Percentiles rank a stretch among this genome's conserved stretches.
phyloP scores from a whole-genome alignment of 1,140 invertebrate genomes.

The Drosophila nannoptera region DNA sequence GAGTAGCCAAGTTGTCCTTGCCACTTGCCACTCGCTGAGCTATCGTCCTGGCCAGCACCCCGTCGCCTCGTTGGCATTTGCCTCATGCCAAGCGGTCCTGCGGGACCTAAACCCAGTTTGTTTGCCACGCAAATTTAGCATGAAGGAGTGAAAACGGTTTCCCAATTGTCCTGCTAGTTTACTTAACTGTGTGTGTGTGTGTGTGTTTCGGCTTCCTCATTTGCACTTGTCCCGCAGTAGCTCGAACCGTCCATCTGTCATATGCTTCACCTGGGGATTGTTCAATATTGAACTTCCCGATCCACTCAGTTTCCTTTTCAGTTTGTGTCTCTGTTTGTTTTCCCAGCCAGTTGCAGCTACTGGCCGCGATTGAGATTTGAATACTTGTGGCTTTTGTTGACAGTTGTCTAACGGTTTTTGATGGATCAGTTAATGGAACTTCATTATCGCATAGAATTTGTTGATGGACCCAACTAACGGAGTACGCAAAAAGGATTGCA shows the following conservation, averaged over 20 bases:
- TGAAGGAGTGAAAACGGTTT: slow-evolving; percentile 62
- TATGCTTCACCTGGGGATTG: slow-evolving; percentile 39
- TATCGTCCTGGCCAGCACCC: slow-evolving; percentile 24
- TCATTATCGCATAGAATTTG: slow-evolving; percentile 17
- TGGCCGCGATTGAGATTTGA: slow-evolving; percentile 32
- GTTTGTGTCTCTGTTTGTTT: slow-evolving; percentile 28
- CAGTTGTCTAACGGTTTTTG: slow-evolving; percentile 39
- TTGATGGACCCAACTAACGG: slow-evolving; percentile 14
- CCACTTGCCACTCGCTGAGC: slow-evolving; percentile 41
- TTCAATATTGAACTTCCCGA: slow-evolving; percentile 39
- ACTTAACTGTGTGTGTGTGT: background rate
- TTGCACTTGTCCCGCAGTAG: slow-evolving; percentile 34
- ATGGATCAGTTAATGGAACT: slow-evolving; percentile 41
- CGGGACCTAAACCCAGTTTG: slow-evolving; percentile 30
- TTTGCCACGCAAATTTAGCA: slow-evolving; percentile 50
- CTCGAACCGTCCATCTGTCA: slow-evolving; percentile 31
- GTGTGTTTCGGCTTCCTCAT: slow-evolving; percentile 21
- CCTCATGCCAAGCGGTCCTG: slow-evolving; percentile 38
- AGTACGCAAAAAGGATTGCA: slow-evolving; percentile 12
- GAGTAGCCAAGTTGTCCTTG: slow-evolving; percentile 35
- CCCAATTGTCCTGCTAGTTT: slow-evolving; percentile 23
- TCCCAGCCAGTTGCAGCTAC: slow-evolving; percentile 20
- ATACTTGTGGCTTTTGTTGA: slow-evolving; percentile 37
- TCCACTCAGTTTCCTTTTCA: background rate
- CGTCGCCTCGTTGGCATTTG: slow-evolving; percentile 24